Base-by-base conservation (phyloP, 2,888 invertebrate species). In the Creontiades dilutus region DNA sequence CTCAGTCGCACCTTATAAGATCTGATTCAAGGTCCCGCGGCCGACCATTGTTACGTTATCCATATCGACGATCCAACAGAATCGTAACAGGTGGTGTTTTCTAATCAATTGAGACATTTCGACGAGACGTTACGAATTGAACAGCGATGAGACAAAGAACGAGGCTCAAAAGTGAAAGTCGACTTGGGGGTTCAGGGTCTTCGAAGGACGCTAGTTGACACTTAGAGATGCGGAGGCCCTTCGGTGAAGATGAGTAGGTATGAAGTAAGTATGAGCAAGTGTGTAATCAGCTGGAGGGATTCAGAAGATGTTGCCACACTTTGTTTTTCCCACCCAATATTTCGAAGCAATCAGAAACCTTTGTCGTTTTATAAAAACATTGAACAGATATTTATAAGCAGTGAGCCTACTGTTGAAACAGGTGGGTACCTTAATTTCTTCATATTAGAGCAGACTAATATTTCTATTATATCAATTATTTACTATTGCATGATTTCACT, bases 51-150 rank as follows among this genome's bases (percentile, higher is more conserved):
- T 68, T 68, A 68, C 68, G 68, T 23, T 68, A 68, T 68, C 68
- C 68, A 27, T 23, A 68, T 23, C 9, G 68, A 3, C 68, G 68
- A 57, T n/a, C 57, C 57, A n/a, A n/a, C 23, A 23, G 68, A 68
- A 68, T 68, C 23, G 68, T 68, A 68, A 68, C 68, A 68, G 68
- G 68, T 68, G 68, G 68, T 57, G 57, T 68, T 68, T 68, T 68
- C 68, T 68, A 68, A 23, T 68, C 68, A 68, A 68, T 68, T 68
- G 68, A 68, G 68, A 68, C 68, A 68, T 68, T 68, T 68, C 68
- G 68, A 68, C 23, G 23, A 68, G 57, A 68, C 19, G 68, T 68
- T 19, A 68, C 68, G 68, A 68, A 68, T 68, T 68, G 27, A 23
- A 7, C 68, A 23, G 4, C 68, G 68, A 68, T 68, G 68, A 68